A percentile compares a stretch with the other conserved stretches of the same genome.
phyloP scores from a whole-genome alignment of 2,888 invertebrate species.

The Entomobrya proxima region DNA sequence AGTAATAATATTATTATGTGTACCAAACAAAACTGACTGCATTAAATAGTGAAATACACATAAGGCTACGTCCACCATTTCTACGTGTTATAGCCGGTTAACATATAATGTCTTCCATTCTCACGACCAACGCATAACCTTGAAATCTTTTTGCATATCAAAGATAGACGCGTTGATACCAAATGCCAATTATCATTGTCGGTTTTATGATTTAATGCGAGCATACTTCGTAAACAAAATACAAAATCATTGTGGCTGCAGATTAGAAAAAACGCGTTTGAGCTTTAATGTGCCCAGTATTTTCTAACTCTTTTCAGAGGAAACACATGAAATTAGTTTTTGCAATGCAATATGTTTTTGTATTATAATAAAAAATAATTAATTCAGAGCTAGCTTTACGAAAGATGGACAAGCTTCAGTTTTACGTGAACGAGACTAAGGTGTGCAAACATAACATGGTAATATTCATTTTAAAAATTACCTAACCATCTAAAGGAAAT shows the following conservation, averaged over 20 bases:
- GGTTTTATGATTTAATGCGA: slow-evolving; percentile 1
- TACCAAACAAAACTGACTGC: no score
- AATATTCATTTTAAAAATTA: no score
- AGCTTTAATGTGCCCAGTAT: neutral
- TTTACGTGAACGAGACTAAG: slow-evolving; percentile 53
- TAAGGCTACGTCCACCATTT: no score
- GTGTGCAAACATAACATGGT: slow-evolving; percentile 13
- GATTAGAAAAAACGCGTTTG: neutral
- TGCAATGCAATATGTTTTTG: neutral
- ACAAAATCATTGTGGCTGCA: neutral
- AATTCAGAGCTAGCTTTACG: neutral
- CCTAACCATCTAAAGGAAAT: no score
- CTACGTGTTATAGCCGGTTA: no score
- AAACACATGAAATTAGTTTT: neutral
- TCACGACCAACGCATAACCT: neutral
- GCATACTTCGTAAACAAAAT: neutral
- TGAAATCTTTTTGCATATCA: neutral
- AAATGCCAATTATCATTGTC: neutral
- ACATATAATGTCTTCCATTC: neutral
- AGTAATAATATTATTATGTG: no score
- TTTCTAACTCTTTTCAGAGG: neutral
- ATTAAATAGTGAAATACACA: no score
- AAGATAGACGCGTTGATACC: slow-evolving; percentile 23
- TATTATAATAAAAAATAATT: no score
- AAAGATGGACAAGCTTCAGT: slow-evolving; percentile 44